phyloP scores from a whole-genome alignment of 1,140 invertebrate species.

The Proctacanthus coquilletti region DNA sequence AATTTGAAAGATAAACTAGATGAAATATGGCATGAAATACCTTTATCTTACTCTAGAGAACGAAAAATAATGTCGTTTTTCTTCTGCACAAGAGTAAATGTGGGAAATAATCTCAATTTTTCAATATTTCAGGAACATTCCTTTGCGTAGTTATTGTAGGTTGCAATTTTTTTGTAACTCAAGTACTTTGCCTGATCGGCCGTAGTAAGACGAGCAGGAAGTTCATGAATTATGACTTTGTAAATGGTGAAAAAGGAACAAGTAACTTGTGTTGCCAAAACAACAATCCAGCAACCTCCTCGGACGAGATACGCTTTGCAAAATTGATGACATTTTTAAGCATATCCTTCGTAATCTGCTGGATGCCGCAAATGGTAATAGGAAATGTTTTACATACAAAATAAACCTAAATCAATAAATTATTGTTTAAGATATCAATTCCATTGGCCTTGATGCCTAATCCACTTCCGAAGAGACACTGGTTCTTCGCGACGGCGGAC shows the following conservation, averaged over 20 bases:
- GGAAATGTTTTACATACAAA: constrained; percentile 4
- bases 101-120: not conserved
- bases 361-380: constrained; percentile 74
- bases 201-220: constrained; percentile 19
- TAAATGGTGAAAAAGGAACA: constrained; percentile 21
- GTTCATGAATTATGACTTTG: constrained; percentile 23
- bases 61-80: too few relatives aligned
- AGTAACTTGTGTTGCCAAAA: constrained; percentile 23
- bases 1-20: too few relatives aligned
- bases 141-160: constrained; percentile 61
- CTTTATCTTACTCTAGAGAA: too few relatives aligned
- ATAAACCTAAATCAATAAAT: not conserved
- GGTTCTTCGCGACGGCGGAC: constrained; percentile 41
- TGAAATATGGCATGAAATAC: too few relatives aligned
- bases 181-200: constrained; percentile 48
- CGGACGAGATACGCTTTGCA: constrained; percentile 68
- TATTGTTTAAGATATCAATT: constrained; percentile 46
- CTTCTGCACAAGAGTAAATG: too few relatives aligned
- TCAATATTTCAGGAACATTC: constrained; percentile 40
- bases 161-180: constrained; percentile 67
- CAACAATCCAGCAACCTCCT: constrained; percentile 37
- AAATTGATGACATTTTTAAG: constrained; percentile 68
- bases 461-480: constrained; percentile 15
- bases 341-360: constrained; percentile 65
- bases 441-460: constrained; percentile 39